phyloP scores from a whole-genome alignment of 1,140 invertebrate species.

The Phocides pigmalion region DNA sequence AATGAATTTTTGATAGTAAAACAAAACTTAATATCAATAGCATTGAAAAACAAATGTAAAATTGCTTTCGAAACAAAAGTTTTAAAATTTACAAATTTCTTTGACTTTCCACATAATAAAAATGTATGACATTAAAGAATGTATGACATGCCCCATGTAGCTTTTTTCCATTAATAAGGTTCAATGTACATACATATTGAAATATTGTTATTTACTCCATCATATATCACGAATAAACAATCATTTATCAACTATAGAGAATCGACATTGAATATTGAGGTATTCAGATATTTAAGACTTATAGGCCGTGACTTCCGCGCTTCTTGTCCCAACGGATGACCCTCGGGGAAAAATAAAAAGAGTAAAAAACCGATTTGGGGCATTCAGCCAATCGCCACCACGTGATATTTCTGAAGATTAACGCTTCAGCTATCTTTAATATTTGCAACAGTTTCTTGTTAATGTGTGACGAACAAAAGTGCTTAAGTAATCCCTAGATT shows the following conservation, averaged over 20 bases:
- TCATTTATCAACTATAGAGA: slow-evolving; percentile 26
- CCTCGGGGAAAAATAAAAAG: slow-evolving; percentile 38
- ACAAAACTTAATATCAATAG: too few species aligned
- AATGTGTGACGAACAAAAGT: background rate
- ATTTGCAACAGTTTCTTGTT: slow-evolving; percentile 5
- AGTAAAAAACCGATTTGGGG: slow-evolving; percentile 41
- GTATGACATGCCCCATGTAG: too few species aligned
- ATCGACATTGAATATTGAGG: slow-evolving; percentile 40
- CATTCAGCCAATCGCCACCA: slow-evolving; percentile 39
- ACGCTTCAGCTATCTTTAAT: slow-evolving; percentile 29
- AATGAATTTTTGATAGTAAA: too few species aligned
- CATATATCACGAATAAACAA: slow-evolving; percentile 14
- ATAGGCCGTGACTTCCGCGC: slow-evolving; percentile 58
- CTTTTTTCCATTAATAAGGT: too few species aligned
- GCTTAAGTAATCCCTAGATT: slow-evolving; percentile 26
- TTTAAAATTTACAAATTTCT: too few species aligned
- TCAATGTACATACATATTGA: background rate
- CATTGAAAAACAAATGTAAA: too few species aligned
- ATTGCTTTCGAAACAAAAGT: too few species aligned
- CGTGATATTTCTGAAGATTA: slow-evolving; percentile 35
- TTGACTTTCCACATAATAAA: too few species aligned
- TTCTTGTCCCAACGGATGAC: slow-evolving; percentile 47
- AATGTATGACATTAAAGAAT: too few species aligned
- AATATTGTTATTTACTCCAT: slow-evolving; percentile 4
- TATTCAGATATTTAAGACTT: slow-evolving; percentile 35